These are phyloP conservation scores for Bombus polaris DNA, from an alignment of 1,140 invertebrate genomes.

Conservation along the genomic window DNA sequence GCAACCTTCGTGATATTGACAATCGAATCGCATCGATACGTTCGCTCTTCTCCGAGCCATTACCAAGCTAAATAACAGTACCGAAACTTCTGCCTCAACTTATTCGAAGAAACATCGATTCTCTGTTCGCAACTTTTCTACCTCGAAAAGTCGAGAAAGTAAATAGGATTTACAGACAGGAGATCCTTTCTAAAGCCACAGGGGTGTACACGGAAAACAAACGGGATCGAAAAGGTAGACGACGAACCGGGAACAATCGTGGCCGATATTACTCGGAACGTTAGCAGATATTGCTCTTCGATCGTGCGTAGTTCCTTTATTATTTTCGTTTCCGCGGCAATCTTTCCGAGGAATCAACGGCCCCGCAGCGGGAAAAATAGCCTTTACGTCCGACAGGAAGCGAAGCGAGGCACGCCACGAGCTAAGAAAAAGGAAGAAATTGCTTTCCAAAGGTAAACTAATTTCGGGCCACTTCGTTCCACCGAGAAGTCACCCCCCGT, in stretches of 20 bases:
- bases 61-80: neutral
- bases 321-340: constrained; percentile 65
- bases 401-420: constrained; percentile 34
- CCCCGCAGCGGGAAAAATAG: constrained; percentile 35
- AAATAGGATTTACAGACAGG: constrained; percentile 4
- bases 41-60: neutral
- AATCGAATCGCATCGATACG: neutral
- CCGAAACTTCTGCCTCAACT: neutral
- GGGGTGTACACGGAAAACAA: neutral
- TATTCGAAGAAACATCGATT: neutral
- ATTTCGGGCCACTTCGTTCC: constrained; percentile 63
- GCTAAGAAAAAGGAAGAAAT: constrained; percentile 64
- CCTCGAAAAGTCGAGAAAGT: neutral
- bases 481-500: constrained; percentile 43
- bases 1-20: neutral
- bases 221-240: neutral
- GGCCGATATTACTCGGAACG: constrained; percentile 15
- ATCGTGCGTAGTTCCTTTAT: constrained; percentile 61
- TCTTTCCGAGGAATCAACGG: constrained; percentile 26
- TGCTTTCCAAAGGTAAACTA: constrained; percentile 71
- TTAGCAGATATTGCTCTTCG: constrained; percentile 48
- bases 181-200: neutral
- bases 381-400: constrained; percentile 56
- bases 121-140: neutral
- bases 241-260: constrained; percentile 17